Evolutionary conservation across 2,113 vertebrate genomes (phyloP), one percentile per base, ranked within the genome.

Genomic region (Rhadina sibilatrix): DNA sequence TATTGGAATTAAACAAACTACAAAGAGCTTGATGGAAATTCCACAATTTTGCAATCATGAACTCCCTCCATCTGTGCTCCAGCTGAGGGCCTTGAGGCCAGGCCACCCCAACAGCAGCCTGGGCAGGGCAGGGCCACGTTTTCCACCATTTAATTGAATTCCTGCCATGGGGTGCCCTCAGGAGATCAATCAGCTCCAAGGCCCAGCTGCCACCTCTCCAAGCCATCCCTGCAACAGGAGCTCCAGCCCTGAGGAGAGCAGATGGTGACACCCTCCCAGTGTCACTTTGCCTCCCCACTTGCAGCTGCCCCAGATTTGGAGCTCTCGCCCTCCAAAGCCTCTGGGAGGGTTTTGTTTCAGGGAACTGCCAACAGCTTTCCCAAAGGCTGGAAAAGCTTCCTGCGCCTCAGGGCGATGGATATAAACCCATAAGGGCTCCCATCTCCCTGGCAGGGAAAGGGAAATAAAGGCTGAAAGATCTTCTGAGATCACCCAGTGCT

Each of bases 321-420:
- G 54, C 53, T 87, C 44, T 30, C 6, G 1, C 23, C 30, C 79
- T 83, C 42, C 63, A 65, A 93, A 88, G 31, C 85, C 82, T 56
- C 14, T 0, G 46, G 76, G 53, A 93, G 44, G 54, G 30, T 76
- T 94, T 65, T 46, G 54, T 79, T 91, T 82, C 93, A 75, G 28
- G 40, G 25, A 7, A 37, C 86, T 80, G 50, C 57, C 63, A 83
- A 27, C 14, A 63, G 93, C 17, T 86, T 80, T 69, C 63, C 6
- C 16, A 78, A 83, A 81, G 12, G 56, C 15, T 74, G 66, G 46
- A 33, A 77, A 65, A 78, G 64, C 64, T 87, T 49, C n/a, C 40
- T 31, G n/a, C 0, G 1, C 60, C 38, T 76, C 18, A 1, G 25
- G 49, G 63, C 0, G 0, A 74, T 7, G 52, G 28, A 12, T 57